phyloP scores from a whole-genome alignment of 1,140 invertebrate genomes.

The Caenorhabditis remanei region DNA sequence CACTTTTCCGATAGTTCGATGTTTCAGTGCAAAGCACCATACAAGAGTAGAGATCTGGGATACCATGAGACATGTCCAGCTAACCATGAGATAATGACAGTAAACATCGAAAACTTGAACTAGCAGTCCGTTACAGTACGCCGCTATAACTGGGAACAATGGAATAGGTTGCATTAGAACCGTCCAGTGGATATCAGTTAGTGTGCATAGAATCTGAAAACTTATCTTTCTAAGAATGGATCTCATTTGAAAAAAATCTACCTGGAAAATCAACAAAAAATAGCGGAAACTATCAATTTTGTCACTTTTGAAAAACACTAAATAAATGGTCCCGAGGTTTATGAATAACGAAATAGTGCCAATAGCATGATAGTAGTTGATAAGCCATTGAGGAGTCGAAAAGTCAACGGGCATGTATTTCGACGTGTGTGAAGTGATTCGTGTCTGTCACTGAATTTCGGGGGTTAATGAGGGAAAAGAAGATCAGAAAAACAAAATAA shows the following conservation, averaged over 20 bases:
- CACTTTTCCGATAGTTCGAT: neutral
- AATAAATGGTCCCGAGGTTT: neutral
- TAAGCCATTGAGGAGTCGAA: neutral
- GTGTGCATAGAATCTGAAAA: neutral
- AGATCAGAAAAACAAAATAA: no score
- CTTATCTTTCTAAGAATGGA: neutral
- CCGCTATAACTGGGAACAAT: neutral
- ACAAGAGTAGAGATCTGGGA: neutral
- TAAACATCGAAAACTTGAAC: neutral
- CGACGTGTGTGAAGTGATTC: no score
- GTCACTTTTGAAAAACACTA: constrained; percentile 3
- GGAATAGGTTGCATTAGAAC: constrained; percentile 1
- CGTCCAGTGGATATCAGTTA: neutral
- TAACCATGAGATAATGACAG: neutral
- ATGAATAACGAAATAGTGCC: neutral
- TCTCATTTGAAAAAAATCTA: neutral
- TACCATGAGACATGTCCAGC: neutral
- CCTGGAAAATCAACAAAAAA: neutral
- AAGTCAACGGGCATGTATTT: neutral
- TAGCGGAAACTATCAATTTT: neutral
- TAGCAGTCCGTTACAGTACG: neutral
- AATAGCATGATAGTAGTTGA: neutral
- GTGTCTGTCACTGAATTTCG: no score
- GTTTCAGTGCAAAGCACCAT: neutral
- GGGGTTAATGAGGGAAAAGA: no score